Evolutionary conservation across 2,797 vertebrate species (phyloP).

Genomic region (Telmatherina bonti): DNA sequence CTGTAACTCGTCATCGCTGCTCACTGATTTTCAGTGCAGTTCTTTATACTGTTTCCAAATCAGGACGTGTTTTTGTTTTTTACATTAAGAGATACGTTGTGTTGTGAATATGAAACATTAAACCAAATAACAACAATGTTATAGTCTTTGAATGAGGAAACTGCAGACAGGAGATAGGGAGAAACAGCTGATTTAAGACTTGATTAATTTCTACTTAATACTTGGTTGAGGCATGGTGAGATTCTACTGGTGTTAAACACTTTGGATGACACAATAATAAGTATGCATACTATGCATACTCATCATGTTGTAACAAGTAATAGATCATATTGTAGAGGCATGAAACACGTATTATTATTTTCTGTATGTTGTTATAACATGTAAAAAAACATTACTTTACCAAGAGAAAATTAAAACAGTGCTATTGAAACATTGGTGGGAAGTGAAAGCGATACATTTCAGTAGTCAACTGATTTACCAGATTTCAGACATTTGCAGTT

Average conservation of each 20-base stretch:
- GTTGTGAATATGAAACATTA: too few species aligned
- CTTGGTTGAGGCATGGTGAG: too few species aligned
- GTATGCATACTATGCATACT: neutral
- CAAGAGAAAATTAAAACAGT: neutral
- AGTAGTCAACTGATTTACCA: neutral
- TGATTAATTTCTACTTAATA: too few species aligned
- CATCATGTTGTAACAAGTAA: neutral
- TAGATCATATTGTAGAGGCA: neutral
- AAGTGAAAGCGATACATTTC: neutral
- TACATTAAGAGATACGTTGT: neutral
- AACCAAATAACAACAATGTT: too few species aligned
- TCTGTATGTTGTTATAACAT: neutral
- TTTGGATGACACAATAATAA: neutral
- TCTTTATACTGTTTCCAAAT: constrained; percentile 5
- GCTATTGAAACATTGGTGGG: neutral
- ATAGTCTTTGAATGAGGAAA: too few species aligned
- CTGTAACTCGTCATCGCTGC: neutral
- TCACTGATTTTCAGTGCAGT: neutral
- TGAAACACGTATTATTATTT: too few species aligned
- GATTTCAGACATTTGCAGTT: neutral
- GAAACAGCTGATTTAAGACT: too few species aligned
- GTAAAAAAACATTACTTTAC: neutral
- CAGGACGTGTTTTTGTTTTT: neutral
- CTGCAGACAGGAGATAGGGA: neutral
- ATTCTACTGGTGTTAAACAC: too few species aligned